phyloP scores from a whole-genome alignment of 2,113 vertebrate species.

The Grallaria varia region DNA sequence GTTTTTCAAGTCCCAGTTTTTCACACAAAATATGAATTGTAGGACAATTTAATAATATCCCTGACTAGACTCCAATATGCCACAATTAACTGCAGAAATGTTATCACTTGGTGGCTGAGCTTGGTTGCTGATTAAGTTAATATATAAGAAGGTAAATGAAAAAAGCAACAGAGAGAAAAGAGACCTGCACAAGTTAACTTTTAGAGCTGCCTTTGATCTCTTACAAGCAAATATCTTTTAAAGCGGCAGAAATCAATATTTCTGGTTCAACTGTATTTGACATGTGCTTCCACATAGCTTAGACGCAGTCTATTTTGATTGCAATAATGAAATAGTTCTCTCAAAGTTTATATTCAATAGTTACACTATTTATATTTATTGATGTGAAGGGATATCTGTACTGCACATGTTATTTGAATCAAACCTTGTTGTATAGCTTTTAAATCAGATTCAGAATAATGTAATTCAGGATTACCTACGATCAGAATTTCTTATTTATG shows the following conservation, averaged over 20 bases:
- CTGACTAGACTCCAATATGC: background rate
- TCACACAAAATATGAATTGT: slow-evolving; percentile 54
- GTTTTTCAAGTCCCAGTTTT: slow-evolving; percentile 64
- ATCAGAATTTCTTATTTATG: slow-evolving; percentile 18
- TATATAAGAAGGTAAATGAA: background rate
- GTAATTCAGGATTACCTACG: slow-evolving; percentile 22
- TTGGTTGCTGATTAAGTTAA: background rate
- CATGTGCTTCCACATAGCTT: background rate
- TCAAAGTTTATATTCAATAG: slow-evolving; percentile 49
- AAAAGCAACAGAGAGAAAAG: background rate
- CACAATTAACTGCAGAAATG: slow-evolving; percentile 33
- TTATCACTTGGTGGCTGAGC: background rate
- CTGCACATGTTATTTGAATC: slow-evolving; percentile 46
- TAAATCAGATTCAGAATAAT: slow-evolving; percentile 29
- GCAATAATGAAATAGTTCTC: slow-evolving; percentile 28
- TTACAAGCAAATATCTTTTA: background rate
- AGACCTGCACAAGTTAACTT: slow-evolving; percentile 7
- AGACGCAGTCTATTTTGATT: slow-evolving; percentile 36
- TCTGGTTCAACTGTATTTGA: background rate
- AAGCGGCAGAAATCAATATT: slow-evolving; percentile 16
- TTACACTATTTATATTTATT: slow-evolving; percentile 32
- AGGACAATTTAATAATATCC: slow-evolving; percentile 62
- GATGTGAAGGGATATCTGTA: slow-evolving; percentile 23
- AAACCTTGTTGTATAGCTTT: background rate
- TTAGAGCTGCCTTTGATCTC: slow-evolving; percentile 30